Evolutionary conservation across 2,797 vertebrate species (phyloP).

Genomic region (Kryptopterus vitreolus): DNA sequence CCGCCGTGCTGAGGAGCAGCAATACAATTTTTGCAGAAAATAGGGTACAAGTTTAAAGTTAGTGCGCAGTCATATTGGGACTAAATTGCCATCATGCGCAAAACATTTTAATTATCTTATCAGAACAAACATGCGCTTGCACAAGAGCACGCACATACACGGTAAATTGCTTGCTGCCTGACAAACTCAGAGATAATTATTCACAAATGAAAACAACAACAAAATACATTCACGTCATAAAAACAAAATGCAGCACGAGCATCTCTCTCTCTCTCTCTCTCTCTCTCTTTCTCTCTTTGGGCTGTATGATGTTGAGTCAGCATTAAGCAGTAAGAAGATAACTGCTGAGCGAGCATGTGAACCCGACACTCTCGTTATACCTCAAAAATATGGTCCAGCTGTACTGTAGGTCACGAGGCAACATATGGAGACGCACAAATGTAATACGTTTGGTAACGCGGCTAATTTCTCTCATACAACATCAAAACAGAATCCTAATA

Average conservation of each 20-base stretch:
- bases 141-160: neutral
- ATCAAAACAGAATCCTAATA: neutral
- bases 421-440: neutral
- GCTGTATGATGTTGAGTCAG: neutral
- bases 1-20: neutral
- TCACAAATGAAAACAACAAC: neutral
- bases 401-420: neutral
- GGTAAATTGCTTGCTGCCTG: neutral
- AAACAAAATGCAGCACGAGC: neutral
- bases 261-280: neutral
- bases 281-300: neutral
- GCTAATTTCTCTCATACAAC: neutral
- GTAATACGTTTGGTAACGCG: neutral
- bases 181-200: neutral
- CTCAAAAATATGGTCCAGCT: slow-evolving; percentile 3
- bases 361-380: slow-evolving; percentile 14
- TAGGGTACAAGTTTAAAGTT: neutral
- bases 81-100: neutral
- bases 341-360: slow-evolving; percentile 11
- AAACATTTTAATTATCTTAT: slow-evolving; percentile 2
- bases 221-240: neutral
- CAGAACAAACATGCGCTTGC: neutral
- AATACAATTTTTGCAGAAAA: neutral
- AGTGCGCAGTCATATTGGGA: neutral
- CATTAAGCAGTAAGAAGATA: slow-evolving; percentile 2